These are phyloP conservation scores for Myotis lucifugus DNA, from an alignment of 2,113 vertebrate species.

Conservation along the genomic window DNA sequence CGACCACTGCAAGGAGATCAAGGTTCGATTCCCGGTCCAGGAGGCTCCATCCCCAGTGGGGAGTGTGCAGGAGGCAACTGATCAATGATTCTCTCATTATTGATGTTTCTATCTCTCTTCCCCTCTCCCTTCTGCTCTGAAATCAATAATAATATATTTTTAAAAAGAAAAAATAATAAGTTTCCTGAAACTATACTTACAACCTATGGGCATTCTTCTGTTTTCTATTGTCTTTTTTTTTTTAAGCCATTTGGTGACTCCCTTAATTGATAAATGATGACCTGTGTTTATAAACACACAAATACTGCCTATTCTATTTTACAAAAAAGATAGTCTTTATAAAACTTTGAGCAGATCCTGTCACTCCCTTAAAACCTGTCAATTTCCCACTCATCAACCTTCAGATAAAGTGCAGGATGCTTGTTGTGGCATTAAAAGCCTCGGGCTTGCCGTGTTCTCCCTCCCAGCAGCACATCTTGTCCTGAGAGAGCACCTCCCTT, in stretches of 20 bases:
- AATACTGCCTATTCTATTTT: background rate
- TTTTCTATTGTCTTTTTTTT: background rate
- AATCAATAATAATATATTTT: too few relatives aligned
- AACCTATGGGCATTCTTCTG: background rate
- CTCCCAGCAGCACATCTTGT: background rate
- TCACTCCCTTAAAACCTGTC: background rate
- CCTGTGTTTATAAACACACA: too few relatives aligned
- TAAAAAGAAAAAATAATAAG: too few relatives aligned
- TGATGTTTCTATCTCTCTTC: too few relatives aligned
- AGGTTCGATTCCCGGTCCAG: too few relatives aligned
- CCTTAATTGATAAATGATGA: background rate
- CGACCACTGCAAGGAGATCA: too few relatives aligned
- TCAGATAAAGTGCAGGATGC: background rate
- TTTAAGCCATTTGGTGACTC: background rate
- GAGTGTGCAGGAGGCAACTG: too few relatives aligned
- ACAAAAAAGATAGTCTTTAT: background rate
- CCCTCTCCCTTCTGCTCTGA: too few relatives aligned
- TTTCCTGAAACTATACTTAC: background rate
- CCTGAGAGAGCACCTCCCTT: background rate
- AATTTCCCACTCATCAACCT: background rate
- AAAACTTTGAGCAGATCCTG: background rate
- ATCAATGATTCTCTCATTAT: too few relatives aligned
- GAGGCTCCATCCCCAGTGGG: too few relatives aligned
- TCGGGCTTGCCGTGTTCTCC: background rate
- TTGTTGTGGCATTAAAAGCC: background rate